A percentile compares a stretch with the other conserved stretches of the same genome.
Conservation (phyloP, 2,888 invertebrate genomes). For the Ochropleura leucogaster region DNA sequence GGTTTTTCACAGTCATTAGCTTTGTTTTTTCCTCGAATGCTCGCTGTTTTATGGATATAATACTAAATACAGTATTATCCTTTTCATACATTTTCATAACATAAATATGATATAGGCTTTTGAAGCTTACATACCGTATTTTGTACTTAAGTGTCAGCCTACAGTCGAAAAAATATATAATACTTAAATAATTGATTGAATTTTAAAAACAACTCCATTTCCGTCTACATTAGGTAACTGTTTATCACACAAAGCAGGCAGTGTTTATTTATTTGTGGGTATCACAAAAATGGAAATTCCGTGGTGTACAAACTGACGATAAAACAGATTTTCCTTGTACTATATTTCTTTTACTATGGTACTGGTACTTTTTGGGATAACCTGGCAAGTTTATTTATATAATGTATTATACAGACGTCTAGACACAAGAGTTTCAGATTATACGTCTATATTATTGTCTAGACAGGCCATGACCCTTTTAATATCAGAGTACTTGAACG, state of each 20-base stretch:
- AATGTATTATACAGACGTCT: conserved; percentile 74
- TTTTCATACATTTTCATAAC: conserved; percentile 35
- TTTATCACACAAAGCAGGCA: conserved; percentile 14
- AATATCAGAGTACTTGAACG: conserved; percentile 65
- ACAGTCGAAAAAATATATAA: not conserved
- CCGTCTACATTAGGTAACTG: not conserved
- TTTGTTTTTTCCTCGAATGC: conserved; percentile 59
- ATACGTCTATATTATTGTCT: conserved; percentile 80
- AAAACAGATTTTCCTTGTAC: conserved; percentile 45
- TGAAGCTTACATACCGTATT: not conserved
- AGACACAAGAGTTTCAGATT: conserved; percentile 76
- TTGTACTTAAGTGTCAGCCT: not conserved
- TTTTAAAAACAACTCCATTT: conserved; percentile 1
- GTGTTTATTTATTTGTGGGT: conserved; percentile 7
- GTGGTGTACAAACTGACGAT: conserved; percentile 12
- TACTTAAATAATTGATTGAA: not conserved
- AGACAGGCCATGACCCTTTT: conserved; percentile 86
- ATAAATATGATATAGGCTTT: conserved; percentile 20
- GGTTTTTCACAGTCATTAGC: conserved; percentile 55
- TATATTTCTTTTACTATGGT: conserved; percentile 18
- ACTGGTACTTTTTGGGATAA: not conserved
- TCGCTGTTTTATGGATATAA: conserved; percentile 35
- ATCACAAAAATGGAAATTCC: conserved; percentile 51
- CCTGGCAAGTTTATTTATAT: not conserved
- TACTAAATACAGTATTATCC: conserved; percentile 46